Percentiles rank a stretch among this genome's conserved stretches.
phyloP scores from a whole-genome alignment of 2,797 vertebrate species.

The Oryzias dopingdopingensis region DNA sequence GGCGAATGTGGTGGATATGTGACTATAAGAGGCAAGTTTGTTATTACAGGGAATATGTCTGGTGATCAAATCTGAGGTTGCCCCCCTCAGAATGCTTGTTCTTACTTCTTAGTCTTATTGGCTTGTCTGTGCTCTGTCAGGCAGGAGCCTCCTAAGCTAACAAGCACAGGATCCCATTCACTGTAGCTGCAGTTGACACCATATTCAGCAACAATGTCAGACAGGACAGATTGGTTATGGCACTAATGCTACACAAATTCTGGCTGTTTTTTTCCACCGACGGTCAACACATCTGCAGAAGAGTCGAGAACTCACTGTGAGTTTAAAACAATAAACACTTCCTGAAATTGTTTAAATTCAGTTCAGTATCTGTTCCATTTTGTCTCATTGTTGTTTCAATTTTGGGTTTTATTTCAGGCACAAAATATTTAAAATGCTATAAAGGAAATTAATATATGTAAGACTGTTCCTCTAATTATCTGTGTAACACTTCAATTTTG shows the following conservation, averaged over 20 bases:
- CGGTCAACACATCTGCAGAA: too few relatives aligned
- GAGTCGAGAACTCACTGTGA: too few relatives aligned
- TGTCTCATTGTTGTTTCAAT: too few relatives aligned
- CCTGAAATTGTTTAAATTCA: too few relatives aligned
- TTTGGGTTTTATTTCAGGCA: too few relatives aligned
- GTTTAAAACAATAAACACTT: too few relatives aligned
- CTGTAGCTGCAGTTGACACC: slow-evolving; percentile 14
- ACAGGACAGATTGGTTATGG: not conserved
- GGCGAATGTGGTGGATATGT: not conserved
- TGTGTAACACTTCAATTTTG: too few relatives aligned
- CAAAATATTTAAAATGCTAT: too few relatives aligned
- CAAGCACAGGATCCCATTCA: slow-evolving; percentile 13
- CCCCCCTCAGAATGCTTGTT: not conserved
- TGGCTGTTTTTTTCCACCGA: not conserved
- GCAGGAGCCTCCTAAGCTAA: slow-evolving; percentile 17
- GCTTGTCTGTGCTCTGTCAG: slow-evolving; percentile 14
- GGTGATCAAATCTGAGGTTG: slow-evolving; percentile 1
- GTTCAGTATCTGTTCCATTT: too few relatives aligned
- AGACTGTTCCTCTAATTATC: too few relatives aligned
- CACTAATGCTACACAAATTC: not conserved
- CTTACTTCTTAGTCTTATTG: slow-evolving; percentile 19
- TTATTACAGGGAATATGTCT: slow-evolving; percentile 3
- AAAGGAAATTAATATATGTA: too few relatives aligned
- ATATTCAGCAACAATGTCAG: too few relatives aligned
- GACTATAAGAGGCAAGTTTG: slow-evolving; percentile 15